These are phyloP conservation scores for Colletes collaris DNA, from an alignment of 2,888 invertebrate genomes.

Conservation along the genomic window DNA sequence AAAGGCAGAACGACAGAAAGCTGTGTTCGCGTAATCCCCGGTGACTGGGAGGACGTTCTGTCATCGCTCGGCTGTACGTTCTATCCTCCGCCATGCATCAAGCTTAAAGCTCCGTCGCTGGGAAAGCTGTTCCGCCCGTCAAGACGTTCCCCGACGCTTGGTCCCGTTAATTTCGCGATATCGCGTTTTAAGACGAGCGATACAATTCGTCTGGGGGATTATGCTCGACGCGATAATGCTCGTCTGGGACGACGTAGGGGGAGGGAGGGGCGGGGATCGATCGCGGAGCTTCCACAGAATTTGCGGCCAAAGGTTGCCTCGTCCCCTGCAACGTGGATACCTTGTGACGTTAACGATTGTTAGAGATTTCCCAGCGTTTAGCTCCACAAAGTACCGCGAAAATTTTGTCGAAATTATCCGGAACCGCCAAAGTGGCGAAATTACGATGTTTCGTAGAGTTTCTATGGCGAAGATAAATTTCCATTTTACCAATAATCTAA, in stretches of 20 bases:
- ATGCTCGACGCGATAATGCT: conserved; percentile 17
- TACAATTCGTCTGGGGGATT: conserved; percentile 37
- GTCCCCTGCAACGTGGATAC: too few species aligned
- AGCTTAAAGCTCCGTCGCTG: conserved; percentile 21
- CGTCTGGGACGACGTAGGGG: conserved; percentile 3
- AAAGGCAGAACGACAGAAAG: conserved; percentile 4
- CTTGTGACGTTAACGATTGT: too few species aligned
- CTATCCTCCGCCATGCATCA: conserved; percentile 42
- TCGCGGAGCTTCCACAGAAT: too few species aligned
- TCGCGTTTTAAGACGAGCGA: conserved; percentile 26
- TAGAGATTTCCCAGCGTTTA: too few species aligned
- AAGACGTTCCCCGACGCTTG: conserved; percentile 18
- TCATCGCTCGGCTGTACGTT: conserved; percentile 47
- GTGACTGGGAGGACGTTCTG: conserved; percentile 37
- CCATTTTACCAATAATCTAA: too few species aligned
- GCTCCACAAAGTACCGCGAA: too few species aligned
- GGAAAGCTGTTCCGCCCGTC: conserved; percentile 32
- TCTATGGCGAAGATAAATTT: too few species aligned
- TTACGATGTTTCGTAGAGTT: too few species aligned
- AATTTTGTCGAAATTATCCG: too few species aligned
- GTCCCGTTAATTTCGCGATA: conserved; percentile 44
- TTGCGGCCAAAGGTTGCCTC: too few species aligned
- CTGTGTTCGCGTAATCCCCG: conserved; percentile 32
- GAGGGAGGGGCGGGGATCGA: background rate
- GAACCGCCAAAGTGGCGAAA: too few species aligned